phyloP scores from a whole-genome alignment of 2,888 invertebrate species.

The Fragum fragum region DNA sequence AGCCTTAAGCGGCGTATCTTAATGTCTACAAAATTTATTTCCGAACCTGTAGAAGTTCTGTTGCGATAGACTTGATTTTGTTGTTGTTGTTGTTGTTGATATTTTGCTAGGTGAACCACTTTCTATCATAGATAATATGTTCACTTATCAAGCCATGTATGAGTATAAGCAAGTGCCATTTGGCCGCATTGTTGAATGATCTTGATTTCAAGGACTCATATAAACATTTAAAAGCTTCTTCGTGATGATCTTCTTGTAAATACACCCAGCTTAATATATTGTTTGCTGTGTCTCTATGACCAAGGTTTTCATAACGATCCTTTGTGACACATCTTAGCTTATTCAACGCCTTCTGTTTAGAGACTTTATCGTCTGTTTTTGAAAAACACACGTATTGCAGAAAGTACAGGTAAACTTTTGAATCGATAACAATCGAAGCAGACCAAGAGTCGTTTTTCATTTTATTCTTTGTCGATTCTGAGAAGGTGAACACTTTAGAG shows the following conservation, averaged over 20 bases:
- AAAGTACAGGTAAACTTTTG: conserved; percentile 24
- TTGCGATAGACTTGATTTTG: too few species aligned
- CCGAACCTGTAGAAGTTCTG: too few species aligned
- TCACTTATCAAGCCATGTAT: background rate
- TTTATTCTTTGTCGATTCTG: too few species aligned
- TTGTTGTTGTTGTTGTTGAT: too few species aligned
- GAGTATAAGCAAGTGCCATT: conserved; percentile 35
- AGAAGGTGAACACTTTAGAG: background rate
- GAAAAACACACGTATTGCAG: background rate
- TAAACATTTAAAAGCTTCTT: conserved; percentile 28
- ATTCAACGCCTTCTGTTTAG: background rate
- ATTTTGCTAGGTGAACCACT: background rate
- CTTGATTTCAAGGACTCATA: background rate
- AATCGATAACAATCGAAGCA: conserved; percentile 23
- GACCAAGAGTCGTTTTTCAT: conserved; percentile 34
- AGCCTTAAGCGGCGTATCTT: too few species aligned
- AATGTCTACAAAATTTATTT: too few species aligned
- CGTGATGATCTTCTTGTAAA: conserved; percentile 1
- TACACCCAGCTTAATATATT: conserved; percentile 18
- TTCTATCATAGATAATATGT: background rate
- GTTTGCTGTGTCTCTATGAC: conserved; percentile 20
- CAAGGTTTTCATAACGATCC: background rate
- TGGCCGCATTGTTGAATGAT: conserved; percentile 39
- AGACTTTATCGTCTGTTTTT: background rate
- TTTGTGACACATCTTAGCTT: background rate